Evolutionary conservation across 2,888 invertebrate species (phyloP).

Genomic region (Nephrotoma appendiculata): DNA sequence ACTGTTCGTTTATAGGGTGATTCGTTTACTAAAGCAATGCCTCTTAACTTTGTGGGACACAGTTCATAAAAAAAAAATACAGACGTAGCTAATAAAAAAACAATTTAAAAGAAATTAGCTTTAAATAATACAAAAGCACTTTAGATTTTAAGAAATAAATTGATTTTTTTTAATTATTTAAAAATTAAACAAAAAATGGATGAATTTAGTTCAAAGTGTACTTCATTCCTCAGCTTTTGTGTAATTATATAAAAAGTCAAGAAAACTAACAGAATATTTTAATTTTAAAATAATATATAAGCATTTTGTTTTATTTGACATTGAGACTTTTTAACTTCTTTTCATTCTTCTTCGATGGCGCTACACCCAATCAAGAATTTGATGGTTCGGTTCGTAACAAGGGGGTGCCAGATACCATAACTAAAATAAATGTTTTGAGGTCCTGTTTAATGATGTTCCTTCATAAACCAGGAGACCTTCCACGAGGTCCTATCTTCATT

Average conservation of each 20-base stretch:
- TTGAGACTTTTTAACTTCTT: background rate
- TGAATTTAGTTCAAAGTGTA: background rate
- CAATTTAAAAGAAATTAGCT: background rate
- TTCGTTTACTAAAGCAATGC: no score
- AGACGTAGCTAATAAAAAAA: background rate
- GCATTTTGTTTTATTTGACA: background rate
- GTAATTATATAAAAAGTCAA: background rate
- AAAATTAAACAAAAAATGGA: background rate
- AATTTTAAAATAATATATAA: background rate
- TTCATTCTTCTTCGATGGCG: no score
- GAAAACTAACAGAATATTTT: background rate
- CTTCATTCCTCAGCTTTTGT: background rate
- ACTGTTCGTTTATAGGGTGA: no score
- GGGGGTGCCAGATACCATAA: no score
- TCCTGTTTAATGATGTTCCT: no score
- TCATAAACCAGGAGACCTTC: no score
- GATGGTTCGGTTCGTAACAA: no score
- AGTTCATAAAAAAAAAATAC: background rate
- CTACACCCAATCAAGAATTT: no score
- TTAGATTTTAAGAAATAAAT: background rate
- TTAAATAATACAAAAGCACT: background rate
- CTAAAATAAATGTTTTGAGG: no score
- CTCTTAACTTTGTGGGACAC: background rate
- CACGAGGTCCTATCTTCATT: no score
- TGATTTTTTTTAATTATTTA: background rate